phyloP scores from a whole-genome alignment of 2,113 vertebrate genomes.

The Hypocryptadius cinnamomeus region DNA sequence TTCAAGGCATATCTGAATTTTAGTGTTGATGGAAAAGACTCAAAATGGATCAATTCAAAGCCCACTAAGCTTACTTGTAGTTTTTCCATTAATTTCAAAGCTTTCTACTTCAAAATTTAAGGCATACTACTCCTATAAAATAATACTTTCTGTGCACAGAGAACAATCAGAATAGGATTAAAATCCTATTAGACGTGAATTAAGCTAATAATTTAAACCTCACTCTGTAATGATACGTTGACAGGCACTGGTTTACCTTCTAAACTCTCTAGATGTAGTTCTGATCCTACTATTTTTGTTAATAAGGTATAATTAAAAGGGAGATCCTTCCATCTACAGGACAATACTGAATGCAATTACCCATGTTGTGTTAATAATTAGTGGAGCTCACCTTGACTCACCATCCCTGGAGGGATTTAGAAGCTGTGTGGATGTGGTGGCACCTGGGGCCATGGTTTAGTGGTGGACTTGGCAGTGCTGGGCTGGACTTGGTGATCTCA shows the following conservation, averaged over 20 bases:
- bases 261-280: not conserved
- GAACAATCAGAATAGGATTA: constrained; percentile 34
- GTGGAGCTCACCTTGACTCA: not conserved
- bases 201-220: not conserved
- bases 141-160: not conserved
- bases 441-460: not conserved
- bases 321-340: not conserved
- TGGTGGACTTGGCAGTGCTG: not conserved
- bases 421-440: not conserved
- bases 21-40: not conserved
- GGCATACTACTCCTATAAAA: not conserved
- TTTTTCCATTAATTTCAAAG: constrained; percentile 10
- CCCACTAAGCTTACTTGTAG: not conserved
- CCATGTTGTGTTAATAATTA: not conserved
- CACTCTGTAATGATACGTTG: not conserved
- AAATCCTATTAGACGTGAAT: constrained; percentile 2
- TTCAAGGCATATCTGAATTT: not conserved
- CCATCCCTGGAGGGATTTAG: not conserved
- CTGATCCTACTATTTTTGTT: not conserved
- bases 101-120: not conserved
- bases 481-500: not conserved
- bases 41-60: not conserved
- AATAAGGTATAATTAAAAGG: not conserved
- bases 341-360: not conserved
- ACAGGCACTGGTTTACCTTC: not conserved